Percentiles rank a stretch among this genome's conserved stretches.
Evolutionary conservation across 1,140 invertebrate genomes (phyloP).

Genomic region (Diprion similis): DNA sequence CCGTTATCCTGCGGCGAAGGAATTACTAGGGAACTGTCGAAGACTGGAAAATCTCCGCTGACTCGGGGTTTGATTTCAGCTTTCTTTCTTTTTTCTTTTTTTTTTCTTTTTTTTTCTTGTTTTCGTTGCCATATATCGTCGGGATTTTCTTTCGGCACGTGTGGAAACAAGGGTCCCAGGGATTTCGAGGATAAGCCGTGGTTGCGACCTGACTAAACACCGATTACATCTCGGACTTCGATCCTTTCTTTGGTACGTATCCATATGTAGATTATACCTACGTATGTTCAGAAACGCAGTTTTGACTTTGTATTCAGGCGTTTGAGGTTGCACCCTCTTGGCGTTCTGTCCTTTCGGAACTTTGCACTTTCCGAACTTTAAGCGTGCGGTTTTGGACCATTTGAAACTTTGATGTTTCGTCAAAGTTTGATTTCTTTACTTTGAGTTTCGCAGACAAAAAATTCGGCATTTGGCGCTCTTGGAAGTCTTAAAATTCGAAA

Average conservation of each 20-base stretch:
- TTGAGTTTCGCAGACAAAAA: no score
- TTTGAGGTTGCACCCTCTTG: no score
- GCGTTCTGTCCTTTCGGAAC: no score
- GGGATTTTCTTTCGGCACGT: conserved; percentile 19
- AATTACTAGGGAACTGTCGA: neutral
- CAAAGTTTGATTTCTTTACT: no score
- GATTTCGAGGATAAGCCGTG: conserved; percentile 39
- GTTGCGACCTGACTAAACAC: conserved; percentile 39
- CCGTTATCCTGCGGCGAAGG: no score
- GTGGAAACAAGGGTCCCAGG: conserved; percentile 27
- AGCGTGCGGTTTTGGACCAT: no score
- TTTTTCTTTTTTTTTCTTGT: conserved; percentile 32
- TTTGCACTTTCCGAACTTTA: no score
- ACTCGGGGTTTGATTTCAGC: neutral
- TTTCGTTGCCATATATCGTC: conserved; percentile 35
- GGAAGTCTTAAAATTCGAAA: no score
- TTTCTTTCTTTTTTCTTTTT: conserved; percentile 26
- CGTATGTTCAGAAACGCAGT: neutral
- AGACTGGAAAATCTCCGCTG: neutral
- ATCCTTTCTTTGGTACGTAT: neutral
- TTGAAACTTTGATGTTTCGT: no score
- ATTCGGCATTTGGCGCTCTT: no score
- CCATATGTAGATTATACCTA: neutral
- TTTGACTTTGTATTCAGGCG: neutral
- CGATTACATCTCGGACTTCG: conserved; percentile 32